Conservation (phyloP, 2,797 vertebrate genomes). For the Brachyrhaphis roseni region DNA sequence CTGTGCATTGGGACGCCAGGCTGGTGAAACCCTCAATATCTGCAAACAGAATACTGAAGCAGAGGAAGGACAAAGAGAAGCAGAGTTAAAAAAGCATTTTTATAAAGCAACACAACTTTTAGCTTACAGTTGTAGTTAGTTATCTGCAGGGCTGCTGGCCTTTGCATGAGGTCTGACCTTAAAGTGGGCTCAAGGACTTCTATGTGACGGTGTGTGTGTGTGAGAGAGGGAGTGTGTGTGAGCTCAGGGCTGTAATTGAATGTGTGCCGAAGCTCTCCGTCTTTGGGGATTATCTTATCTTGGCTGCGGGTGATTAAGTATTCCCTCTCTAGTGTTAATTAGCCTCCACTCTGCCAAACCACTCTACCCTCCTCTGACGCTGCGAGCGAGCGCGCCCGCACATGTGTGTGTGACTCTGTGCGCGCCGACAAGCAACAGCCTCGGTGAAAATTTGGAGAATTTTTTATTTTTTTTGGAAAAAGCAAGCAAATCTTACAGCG, state of each 20-base stretch:
- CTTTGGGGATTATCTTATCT: conserved; percentile 81
- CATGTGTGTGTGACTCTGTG: conserved; percentile 7
- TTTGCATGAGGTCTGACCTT: conserved; percentile 49
- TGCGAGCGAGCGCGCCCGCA: conserved; percentile 9
- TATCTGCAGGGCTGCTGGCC: conserved; percentile 18
- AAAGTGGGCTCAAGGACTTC: conserved; percentile 42
- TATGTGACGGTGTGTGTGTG: conserved; percentile 1
- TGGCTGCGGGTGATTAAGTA: conserved; percentile 80
- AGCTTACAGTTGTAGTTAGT: background rate
- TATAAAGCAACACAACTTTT: background rate
- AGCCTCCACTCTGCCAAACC: conserved; percentile 75
- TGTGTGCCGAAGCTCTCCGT: conserved; percentile 72
- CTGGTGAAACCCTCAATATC: conserved; percentile 98
- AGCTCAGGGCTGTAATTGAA: conserved; percentile 79
- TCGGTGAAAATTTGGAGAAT: conserved; percentile 7
- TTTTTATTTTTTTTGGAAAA: conserved; percentile 3
- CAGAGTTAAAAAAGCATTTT: background rate
- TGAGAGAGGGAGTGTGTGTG: conserved; percentile 29
- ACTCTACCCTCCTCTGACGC: conserved; percentile 59
- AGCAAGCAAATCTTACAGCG: background rate
- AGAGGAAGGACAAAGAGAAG: conserved; percentile 10
- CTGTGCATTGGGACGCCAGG: conserved; percentile 95
- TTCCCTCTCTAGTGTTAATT: conserved; percentile 82
- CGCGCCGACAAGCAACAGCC: conserved; percentile 14
- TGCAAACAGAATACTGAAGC: conserved; percentile 90